Evolutionary conservation across 2,797 vertebrate species (phyloP), one percentile per base, ranked within the genome.

Genomic region (Serranus cabrilla): DNA sequence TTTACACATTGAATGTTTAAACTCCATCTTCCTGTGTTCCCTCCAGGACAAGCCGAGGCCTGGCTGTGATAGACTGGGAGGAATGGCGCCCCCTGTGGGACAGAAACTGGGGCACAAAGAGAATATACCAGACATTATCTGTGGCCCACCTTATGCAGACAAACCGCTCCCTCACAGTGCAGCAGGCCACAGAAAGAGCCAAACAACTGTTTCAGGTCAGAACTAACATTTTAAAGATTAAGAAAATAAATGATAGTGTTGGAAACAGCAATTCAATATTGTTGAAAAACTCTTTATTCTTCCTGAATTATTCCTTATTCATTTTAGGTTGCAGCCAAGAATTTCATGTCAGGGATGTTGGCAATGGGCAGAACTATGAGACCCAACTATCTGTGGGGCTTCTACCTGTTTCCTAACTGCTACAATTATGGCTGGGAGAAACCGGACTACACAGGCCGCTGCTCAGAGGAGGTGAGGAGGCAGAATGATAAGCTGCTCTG

Each of bases 61-160:
- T 97, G 80, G 96, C 95, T 51, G 87, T 97, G 47, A 96, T 96
- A 71, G 96, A 97, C 86, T 97, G 96, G 96, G 96, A 97, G 90
- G 92, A 95, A 25, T 97, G 96, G 96, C 94, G 95, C 65, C 96
- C 96, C 63, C 55, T 92, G 2, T 97, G 96, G 96, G 90, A 74
- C 72, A 96, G 97, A 86, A 97, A 97, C 82, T 97, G 96, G 96
- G 94, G 87, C 75, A 82, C 88, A 37, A 97, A 97, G 83, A 81
- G 76, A 40, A 86, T 96, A 85, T 97, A 97, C 20, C 94, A 71
- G 78, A 76, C 73, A 10, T 83, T 92, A 59, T 96, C 96, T 27
- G 83, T 96, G 82, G 87, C 92, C 12, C 66, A 94, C 23, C 88
- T 91, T 50, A 85, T 78, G 76, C 78, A 93, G 61, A 78, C 75